A percentile compares a stretch with the other conserved stretches of the same genome.
phyloP scores from a whole-genome alignment of 2,888 invertebrate genomes.

The Caenorhabditis auriculariae region DNA sequence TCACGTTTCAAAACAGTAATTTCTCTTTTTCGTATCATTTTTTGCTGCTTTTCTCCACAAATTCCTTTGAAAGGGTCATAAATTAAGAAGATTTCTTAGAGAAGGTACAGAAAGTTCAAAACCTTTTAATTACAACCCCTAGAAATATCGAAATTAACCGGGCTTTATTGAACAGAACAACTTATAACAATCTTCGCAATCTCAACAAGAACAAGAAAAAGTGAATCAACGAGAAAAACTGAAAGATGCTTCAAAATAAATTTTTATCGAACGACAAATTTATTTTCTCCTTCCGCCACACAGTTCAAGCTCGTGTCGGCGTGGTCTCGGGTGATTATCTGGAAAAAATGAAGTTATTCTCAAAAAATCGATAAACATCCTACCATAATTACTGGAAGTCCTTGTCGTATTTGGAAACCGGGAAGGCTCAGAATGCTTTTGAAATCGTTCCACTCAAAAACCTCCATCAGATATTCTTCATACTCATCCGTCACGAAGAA shows the following conservation, averaged over 20 bases:
- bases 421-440: constrained; percentile 25
- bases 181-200: too few relatives aligned
- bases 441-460: constrained; percentile 41
- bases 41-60: too few relatives aligned
- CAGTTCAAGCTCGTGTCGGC: constrained; percentile 8
- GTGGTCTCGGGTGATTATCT: constrained; percentile 24
- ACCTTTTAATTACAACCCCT: neutral
- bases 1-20: too few relatives aligned
- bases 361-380: constrained; percentile 3
- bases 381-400: constrained; percentile 54
- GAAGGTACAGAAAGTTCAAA: neutral
- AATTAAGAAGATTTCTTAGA: neutral
- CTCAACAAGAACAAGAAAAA: neutral
- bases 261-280: constrained; percentile 13
- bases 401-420: constrained; percentile 43
- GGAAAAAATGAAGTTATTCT: constrained; percentile 3
- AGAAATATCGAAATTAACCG: neutral
- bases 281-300: constrained; percentile 13
- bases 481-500: constrained; percentile 49
- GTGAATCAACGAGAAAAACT: neutral
- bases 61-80: too few relatives aligned
- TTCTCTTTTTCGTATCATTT: too few relatives aligned
- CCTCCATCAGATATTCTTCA: constrained; percentile 46
- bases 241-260: neutral
- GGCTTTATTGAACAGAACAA: too few relatives aligned